Evolutionary conservation across 2,113 vertebrate genomes (phyloP).

Genomic region (Ifrita kowaldi): DNA sequence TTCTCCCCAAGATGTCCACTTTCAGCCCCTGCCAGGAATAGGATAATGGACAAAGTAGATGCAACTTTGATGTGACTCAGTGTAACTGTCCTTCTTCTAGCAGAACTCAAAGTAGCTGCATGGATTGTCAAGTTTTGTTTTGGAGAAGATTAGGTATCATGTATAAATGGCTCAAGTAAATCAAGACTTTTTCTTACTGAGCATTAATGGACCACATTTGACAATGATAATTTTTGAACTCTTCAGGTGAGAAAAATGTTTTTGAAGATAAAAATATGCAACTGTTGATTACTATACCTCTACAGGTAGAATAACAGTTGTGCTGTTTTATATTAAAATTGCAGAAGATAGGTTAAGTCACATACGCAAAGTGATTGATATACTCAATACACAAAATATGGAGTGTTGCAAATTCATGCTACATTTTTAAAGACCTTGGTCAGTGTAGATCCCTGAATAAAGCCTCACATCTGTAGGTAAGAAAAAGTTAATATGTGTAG

Average conservation of each 20-base stretch:
- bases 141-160: neutral
- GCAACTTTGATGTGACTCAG: neutral
- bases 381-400: neutral
- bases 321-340: neutral
- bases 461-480: neutral
- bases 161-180: neutral
- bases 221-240: neutral
- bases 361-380: neutral
- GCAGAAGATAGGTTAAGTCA: neutral
- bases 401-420: neutral
- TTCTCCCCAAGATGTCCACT: neutral
- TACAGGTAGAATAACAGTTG: neutral
- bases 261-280: neutral
- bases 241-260: neutral
- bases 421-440: neutral
- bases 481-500: neutral
- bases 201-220: neutral
- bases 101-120: neutral
- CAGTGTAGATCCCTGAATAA: neutral
- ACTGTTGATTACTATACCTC: neutral
- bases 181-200: neutral
- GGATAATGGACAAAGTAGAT: neutral
- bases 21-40: neutral
- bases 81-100: neutral
- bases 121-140: neutral